Conservation (phyloP, 2,797 vertebrate species). For the Martes flavigula region DNA sequence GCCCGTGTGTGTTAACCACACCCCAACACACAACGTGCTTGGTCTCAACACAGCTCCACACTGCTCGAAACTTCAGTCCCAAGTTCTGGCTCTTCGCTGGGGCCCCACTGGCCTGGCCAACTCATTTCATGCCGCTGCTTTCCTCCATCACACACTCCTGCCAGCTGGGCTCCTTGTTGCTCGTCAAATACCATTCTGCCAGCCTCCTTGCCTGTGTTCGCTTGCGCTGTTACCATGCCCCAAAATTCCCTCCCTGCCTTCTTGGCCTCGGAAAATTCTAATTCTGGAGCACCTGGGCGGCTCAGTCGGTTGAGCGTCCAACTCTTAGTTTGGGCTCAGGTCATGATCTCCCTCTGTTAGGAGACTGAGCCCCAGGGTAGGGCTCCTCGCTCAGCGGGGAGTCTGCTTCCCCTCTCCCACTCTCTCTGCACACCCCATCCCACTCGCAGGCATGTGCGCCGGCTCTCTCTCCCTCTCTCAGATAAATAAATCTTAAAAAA, state of each 20-base stretch:
- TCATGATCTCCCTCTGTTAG: background rate
- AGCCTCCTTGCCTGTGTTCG: background rate
- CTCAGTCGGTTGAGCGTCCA: background rate
- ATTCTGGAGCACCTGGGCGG: background rate
- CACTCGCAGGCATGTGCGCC: too few relatives aligned
- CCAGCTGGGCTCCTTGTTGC: background rate
- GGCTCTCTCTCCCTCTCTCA: background rate
- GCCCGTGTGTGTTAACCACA: fast-evolving
- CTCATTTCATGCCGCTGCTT: background rate
- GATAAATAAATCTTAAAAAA: background rate
- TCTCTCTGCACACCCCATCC: background rate
- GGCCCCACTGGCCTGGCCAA: fast-evolving
- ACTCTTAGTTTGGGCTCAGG: background rate
- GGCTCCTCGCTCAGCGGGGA: background rate
- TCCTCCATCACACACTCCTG: background rate
- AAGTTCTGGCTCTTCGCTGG: background rate
- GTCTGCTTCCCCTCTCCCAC: background rate
- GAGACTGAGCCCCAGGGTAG: background rate
- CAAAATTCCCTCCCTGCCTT: background rate
- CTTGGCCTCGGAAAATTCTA: background rate
- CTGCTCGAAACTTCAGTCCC: background rate
- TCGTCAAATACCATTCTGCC: background rate
- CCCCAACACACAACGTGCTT: background rate
- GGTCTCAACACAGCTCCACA: fast-evolving
- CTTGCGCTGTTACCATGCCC: fast-evolving